Percentiles rank a stretch among this genome's conserved stretches.
These are phyloP conservation scores for Pasiphila rectangulata DNA, from an alignment of 2,888 invertebrate genomes.

Conservation along the genomic window DNA sequence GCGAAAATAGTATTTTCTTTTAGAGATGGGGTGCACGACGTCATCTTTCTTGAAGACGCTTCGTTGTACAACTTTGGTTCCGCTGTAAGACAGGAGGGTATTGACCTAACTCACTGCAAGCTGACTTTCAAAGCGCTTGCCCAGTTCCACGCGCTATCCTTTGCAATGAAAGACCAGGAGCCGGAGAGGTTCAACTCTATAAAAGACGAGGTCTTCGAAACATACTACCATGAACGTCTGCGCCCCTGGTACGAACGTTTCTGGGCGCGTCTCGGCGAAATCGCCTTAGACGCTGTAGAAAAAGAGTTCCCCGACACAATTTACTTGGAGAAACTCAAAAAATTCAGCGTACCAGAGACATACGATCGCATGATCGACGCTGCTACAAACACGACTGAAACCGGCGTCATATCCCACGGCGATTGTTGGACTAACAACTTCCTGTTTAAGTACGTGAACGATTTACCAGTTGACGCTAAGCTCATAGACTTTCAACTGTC, in stretches of 20 bases:
- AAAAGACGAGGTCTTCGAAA: constrained; percentile 69
- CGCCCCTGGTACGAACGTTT: constrained; percentile 81
- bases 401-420: constrained; percentile 85
- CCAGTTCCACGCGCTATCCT: constrained; percentile 81
- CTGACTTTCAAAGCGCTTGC: constrained; percentile 77
- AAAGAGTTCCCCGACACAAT: constrained; percentile 82
- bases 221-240: constrained; percentile 78
- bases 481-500: constrained; percentile 87
- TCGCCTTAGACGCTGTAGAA: constrained; percentile 83
- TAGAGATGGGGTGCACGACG: constrained; percentile 78
- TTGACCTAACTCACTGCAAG: constrained; percentile 73
- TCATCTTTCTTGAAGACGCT: constrained; percentile 80
- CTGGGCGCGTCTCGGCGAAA: constrained; percentile 68
- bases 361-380: constrained; percentile 73
- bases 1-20: constrained; percentile 67
- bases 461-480: constrained; percentile 63
- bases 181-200: constrained; percentile 71
- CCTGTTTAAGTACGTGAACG: constrained; percentile 68
- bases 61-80: constrained; percentile 63
- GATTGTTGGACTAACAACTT: constrained; percentile 90
- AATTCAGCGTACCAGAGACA: constrained; percentile 75
- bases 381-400: constrained; percentile 47
- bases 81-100: constrained; percentile 72
- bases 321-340: constrained; percentile 79
- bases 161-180: constrained; percentile 80